Percentiles rank a stretch among this genome's conserved stretches.
phyloP scores from a whole-genome alignment of 2,113 vertebrate genomes.

The Leptobrachium leishanense region DNA sequence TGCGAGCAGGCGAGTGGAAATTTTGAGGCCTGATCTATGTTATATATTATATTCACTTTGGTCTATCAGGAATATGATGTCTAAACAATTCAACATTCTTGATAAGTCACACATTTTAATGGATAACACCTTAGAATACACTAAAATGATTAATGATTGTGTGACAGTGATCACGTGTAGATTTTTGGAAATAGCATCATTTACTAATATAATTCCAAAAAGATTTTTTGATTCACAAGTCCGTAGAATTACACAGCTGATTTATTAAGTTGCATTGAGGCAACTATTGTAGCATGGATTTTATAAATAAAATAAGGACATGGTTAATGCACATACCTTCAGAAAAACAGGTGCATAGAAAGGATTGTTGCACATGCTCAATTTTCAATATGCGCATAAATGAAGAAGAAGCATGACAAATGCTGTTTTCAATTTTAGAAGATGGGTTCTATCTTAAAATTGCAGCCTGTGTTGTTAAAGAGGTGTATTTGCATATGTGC shows the following conservation, averaged over 20 bases:
- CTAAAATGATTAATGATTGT: not conserved
- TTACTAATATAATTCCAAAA: conserved; percentile 1
- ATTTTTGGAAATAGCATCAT: not conserved
- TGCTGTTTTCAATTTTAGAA: not conserved
- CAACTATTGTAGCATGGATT: not conserved
- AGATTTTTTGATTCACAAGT: not conserved
- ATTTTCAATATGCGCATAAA: conserved; percentile 2
- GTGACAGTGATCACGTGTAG: conserved; percentile 16
- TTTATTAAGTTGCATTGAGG: conserved; percentile 8
- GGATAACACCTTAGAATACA: not conserved
- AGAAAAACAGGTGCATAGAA: conserved; percentile 4
- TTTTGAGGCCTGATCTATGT: no score
- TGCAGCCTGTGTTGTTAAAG: no score
- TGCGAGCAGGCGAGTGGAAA: no score
- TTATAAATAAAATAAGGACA: not conserved
- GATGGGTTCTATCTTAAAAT: not conserved
- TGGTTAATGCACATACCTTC: conserved; percentile 2
- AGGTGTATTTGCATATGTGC: no score
- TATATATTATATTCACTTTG: no score
- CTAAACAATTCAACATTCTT: not conserved
- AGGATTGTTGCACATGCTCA: not conserved
- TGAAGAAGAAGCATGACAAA: conserved; percentile 4
- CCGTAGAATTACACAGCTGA: conserved; percentile 11
- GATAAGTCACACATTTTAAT: not conserved
- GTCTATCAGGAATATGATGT: not conserved